Evolutionary conservation across 2,888 invertebrate genomes (phyloP), one percentile per base, ranked within the genome.

Genomic region (Lymantria dispar): DNA sequence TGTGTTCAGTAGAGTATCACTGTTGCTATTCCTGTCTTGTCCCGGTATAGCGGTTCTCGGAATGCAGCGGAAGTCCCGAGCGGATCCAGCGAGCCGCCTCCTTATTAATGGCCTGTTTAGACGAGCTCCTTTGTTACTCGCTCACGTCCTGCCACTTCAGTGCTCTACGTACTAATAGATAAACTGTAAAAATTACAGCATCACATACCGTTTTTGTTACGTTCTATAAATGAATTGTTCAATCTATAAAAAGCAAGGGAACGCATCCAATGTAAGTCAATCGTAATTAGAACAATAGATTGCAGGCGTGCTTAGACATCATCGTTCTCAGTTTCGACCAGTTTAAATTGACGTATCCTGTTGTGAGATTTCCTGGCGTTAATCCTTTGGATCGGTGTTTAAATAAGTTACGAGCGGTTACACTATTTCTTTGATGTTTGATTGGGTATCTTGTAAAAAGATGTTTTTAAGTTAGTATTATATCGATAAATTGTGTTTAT

Each of bases 91-190:
- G 78, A 80, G 78, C 85, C 86, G 83, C 80, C 86, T 85, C 87
- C 86, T 87, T 90, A 88, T 89, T 89, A 89, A 90, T 90, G 89
- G 80, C 84, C 87, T 88, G 88, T 87, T 90, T 90, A 88, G 84
- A 85, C 85, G 79, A 77, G 81, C 84, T 85, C 85, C 86, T 89
- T 90, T 87, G 88, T 89, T 85, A 85, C 83, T 82, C 76, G 78
- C 83, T 83, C 87, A 85, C 87, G 85, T 85, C 84, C 82, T 79
- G 79, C 80, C 82, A 83, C 83, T 80, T 79, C 70, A 80, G 60
- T 69, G 66, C 73, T 55, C 64, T 64, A 69, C 70, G 65, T 65
- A 69, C 63, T 60, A 62, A 67, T 62, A 59, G 52, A 61, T 56
- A 50, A 64, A 62, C 58, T 60, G 52, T 59, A 58, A 56, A 50